These are phyloP conservation scores for Frieseomelitta varia DNA, from an alignment of 1,140 invertebrate species.

Conservation along the genomic window DNA sequence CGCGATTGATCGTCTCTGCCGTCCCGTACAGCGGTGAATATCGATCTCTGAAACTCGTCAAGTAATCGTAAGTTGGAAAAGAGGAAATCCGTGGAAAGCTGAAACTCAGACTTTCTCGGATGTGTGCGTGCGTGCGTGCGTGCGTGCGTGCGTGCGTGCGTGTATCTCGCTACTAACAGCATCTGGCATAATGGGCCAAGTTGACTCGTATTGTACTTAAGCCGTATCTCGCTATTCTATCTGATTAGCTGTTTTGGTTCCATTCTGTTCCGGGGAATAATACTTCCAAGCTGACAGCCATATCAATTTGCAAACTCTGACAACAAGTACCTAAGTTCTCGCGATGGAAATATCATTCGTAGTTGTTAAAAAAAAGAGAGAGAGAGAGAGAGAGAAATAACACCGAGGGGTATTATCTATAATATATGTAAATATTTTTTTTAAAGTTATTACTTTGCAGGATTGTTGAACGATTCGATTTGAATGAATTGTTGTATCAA, in stretches of 20 bases:
- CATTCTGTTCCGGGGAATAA: background rate
- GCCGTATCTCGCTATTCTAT: background rate
- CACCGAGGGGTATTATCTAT: no score
- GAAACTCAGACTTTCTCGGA: background rate
- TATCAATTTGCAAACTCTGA: background rate
- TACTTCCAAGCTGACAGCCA: background rate
- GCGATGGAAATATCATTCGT: background rate
- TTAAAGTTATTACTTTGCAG: background rate
- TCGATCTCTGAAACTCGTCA: conserved; percentile 9
- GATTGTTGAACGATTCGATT: background rate
- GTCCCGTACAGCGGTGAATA: background rate
- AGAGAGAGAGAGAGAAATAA: no score
- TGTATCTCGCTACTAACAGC: background rate
- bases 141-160: no score
- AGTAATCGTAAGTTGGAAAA: conserved; percentile 12
- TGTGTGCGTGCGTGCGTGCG: no score
- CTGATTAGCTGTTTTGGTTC: conserved; percentile 19
- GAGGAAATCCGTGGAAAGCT: background rate
- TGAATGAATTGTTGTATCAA: background rate
- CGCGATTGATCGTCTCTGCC: conserved; percentile 2
- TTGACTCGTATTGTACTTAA: conserved; percentile 48
- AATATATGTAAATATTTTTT: background rate
- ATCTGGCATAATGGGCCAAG: no score
- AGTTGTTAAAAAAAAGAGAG: background rate
- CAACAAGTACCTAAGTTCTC: background rate